phyloP scores from a whole-genome alignment of 2,113 vertebrate species.

The Pygoscelis antarcticus region DNA sequence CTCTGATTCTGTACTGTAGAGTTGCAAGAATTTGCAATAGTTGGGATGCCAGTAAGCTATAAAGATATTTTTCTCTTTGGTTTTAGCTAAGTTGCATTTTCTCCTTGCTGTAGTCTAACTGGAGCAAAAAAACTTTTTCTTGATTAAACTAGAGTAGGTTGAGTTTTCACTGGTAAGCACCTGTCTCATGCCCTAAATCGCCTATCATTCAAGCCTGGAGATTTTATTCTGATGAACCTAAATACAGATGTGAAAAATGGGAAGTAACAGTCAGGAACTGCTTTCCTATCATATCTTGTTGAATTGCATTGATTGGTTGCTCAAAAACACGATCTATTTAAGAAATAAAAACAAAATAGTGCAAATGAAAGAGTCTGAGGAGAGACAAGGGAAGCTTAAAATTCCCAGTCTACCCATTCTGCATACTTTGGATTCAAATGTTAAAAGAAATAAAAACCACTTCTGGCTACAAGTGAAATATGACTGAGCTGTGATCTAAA shows the following conservation, averaged over 20 bases:
- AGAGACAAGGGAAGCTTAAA: not conserved
- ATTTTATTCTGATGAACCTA: not conserved
- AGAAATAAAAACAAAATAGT: not conserved
- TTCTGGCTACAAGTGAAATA: conserved; percentile 1
- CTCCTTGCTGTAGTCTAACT: not conserved
- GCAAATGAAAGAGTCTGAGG: not conserved
- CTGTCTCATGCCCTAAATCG: not conserved
- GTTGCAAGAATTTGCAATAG: not conserved
- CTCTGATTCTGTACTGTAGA: not conserved
- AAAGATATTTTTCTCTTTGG: not conserved
- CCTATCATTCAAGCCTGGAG: not conserved
- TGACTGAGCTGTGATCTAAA: not conserved
- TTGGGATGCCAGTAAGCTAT: not conserved
- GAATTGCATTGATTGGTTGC: conserved; percentile 41
- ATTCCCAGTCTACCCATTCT: not conserved
- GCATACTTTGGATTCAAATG: not conserved
- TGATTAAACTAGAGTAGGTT: not conserved
- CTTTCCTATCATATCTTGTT: conserved; percentile 5
- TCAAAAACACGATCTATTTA: conserved; percentile 29
- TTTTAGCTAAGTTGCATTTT: not conserved
- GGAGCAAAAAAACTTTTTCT: not conserved
- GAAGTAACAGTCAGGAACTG: not conserved
- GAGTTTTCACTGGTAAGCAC: not conserved
- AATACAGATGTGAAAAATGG: not conserved
- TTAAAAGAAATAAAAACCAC: not conserved